Evolutionary conservation across 2,888 invertebrate genomes (phyloP).

Genomic region (Antheraea yamamai): DNA sequence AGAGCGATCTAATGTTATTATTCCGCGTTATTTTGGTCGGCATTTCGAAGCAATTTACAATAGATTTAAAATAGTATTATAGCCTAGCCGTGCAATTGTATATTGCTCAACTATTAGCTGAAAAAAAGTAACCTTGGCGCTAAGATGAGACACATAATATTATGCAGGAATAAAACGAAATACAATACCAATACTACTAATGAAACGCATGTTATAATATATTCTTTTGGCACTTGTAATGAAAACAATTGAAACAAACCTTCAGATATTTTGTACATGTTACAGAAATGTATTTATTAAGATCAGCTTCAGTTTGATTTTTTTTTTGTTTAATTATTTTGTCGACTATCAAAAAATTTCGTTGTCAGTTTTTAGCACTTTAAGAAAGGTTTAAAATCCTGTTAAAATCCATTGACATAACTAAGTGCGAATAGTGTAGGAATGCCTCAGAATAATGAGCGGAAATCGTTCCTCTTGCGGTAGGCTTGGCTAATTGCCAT

Average conservation of each 20-base stretch:
- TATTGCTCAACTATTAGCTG: no score
- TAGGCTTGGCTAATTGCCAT: not conserved
- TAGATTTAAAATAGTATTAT: no score
- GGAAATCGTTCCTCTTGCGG: not conserved
- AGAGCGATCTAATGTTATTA: no score
- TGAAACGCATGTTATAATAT: not conserved
- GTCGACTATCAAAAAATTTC: not conserved
- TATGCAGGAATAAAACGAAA: no score
- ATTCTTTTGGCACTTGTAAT: not conserved
- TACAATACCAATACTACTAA: no score
- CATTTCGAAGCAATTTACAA: no score
- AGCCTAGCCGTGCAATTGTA: no score
- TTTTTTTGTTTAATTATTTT: not conserved
- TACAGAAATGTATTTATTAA: not conserved
- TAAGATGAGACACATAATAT: no score
- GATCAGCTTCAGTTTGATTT: not conserved
- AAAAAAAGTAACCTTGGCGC: no score
- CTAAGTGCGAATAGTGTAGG: not conserved
- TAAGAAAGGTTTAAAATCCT: not conserved
- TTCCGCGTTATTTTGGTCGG: no score
- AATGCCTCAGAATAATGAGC: not conserved
- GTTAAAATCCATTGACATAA: not conserved
- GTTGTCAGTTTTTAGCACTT: not conserved
- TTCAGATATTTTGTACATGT: not conserved
- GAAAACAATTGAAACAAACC: not conserved